Conservation (phyloP, 2,888 invertebrate genomes). For the Mystacides longicornis region DNA sequence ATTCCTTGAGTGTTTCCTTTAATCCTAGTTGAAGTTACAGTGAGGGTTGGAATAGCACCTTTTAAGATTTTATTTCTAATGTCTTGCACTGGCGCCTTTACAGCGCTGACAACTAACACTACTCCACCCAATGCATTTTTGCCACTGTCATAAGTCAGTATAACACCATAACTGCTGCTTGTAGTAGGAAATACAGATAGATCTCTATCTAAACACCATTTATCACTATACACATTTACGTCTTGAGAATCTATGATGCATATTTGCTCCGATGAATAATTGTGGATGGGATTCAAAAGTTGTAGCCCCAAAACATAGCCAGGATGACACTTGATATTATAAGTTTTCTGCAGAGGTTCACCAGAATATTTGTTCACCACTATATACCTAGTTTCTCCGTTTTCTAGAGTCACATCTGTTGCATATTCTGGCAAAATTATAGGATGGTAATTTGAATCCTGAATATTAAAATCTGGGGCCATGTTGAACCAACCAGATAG, state of each 20-base stretch:
- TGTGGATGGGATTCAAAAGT: conserved; percentile 83
- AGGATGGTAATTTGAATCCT: conserved; percentile 66
- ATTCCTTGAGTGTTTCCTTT: conserved; percentile 76
- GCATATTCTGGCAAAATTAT: conserved; percentile 62
- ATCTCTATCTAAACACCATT: conserved; percentile 77
- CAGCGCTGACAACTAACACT: conserved; percentile 68
- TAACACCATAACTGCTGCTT: conserved; percentile 74
- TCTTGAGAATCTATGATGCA: conserved; percentile 69
- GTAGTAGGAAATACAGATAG: conserved; percentile 84
- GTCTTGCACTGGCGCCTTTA: conserved; percentile 66
- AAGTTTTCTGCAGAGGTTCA: conserved; percentile 49
- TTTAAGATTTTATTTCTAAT: conserved; percentile 65
- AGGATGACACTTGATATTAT: conserved; percentile 64
- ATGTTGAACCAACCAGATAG: conserved; percentile 86
- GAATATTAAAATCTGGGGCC: conserved; percentile 56
- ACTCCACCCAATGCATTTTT: conserved; percentile 70
- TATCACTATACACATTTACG: conserved; percentile 53
- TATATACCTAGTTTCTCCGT: conserved; percentile 72
- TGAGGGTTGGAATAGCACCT: conserved; percentile 72
- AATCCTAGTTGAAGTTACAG: conserved; percentile 64
- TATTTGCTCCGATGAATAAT: conserved; percentile 79
- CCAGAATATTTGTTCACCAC: conserved; percentile 62
- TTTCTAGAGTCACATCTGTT: conserved; percentile 54
- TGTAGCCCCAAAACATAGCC: conserved; percentile 85
- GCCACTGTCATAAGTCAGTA: conserved; percentile 76